phyloP scores from a whole-genome alignment of 2,113 vertebrate species.

The Peromyscus californicus region DNA sequence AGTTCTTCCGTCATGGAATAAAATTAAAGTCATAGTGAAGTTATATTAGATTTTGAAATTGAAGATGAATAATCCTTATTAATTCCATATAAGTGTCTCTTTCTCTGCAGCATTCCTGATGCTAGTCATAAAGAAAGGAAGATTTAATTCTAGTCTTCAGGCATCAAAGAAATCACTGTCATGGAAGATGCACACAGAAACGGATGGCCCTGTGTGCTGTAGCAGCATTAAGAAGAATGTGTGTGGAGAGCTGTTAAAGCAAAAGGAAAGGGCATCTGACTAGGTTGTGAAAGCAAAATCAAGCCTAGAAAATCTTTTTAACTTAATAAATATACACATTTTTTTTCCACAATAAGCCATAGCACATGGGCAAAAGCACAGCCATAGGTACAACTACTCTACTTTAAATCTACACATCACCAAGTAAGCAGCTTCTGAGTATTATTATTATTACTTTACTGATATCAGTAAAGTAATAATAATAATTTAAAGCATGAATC shows the following conservation, averaged over 20 bases:
- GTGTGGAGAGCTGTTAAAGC: background rate
- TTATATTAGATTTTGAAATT: background rate
- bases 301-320: background rate
- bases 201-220: accelerated
- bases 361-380: background rate
- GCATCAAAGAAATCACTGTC: background rate
- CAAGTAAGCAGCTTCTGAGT: background rate
- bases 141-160: background rate
- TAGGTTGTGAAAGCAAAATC: background rate
- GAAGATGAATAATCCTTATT: constrained; percentile 25
- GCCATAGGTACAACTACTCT: background rate
- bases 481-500: background rate
- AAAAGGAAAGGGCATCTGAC: background rate
- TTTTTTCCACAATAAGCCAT: background rate
- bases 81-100: background rate
- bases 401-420: background rate
- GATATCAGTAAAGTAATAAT: background rate
- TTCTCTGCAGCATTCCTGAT: background rate
- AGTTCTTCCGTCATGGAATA: background rate
- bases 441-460: too few species aligned
- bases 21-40: background rate
- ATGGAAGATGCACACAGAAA: accelerated
- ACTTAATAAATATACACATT: background rate
- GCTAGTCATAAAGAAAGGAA: background rate
- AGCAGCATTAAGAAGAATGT: background rate